Evolutionary conservation across 1,140 invertebrate genomes (phyloP).

Genomic region (Micrasema minimum): DNA sequence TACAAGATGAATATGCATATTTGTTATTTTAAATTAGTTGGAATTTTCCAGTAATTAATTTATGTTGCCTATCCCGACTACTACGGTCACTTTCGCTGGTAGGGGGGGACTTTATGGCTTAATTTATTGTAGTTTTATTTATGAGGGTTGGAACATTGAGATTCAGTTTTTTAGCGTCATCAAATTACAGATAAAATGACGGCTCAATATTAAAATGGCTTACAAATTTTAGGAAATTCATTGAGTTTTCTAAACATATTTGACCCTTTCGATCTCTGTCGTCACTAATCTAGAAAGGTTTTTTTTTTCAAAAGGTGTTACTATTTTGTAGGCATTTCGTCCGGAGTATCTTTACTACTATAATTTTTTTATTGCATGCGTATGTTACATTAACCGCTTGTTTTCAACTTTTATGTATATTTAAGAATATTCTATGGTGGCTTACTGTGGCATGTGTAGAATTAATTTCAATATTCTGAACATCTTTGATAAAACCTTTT

Average conservation of each 20-base stretch:
- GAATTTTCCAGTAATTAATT: conserved; percentile 54
- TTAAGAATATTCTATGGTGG: conserved; percentile 11
- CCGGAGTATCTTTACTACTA: conserved; percentile 24
- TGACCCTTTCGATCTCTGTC: neutral
- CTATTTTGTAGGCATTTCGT: conserved; percentile 25
- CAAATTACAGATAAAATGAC: neutral
- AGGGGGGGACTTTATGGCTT: conserved; percentile 46
- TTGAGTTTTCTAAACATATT: too few relatives aligned
- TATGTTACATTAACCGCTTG: conserved; percentile 34
- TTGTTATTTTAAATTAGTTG: conserved; percentile 53
- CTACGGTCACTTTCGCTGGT: conserved; percentile 41
- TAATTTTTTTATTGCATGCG: conserved; percentile 38
- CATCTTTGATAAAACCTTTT: too few relatives aligned
- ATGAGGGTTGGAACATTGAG: too few relatives aligned
- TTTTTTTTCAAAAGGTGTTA: conserved; percentile 9
- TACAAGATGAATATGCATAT: conserved; percentile 50
- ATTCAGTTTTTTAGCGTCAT: neutral
- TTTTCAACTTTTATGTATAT: conserved; percentile 23
- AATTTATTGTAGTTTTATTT: conserved; percentile 44
- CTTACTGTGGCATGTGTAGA: conserved; percentile 12
- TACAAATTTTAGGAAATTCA: too few relatives aligned
- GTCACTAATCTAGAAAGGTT: conserved; percentile 1
- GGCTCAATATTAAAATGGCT: too few relatives aligned
- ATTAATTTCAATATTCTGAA: conserved; percentile 29
- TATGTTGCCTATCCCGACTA: conserved; percentile 47